phyloP scores from a whole-genome alignment of 2,797 vertebrate species.

The Artibeus jamaicensis region DNA sequence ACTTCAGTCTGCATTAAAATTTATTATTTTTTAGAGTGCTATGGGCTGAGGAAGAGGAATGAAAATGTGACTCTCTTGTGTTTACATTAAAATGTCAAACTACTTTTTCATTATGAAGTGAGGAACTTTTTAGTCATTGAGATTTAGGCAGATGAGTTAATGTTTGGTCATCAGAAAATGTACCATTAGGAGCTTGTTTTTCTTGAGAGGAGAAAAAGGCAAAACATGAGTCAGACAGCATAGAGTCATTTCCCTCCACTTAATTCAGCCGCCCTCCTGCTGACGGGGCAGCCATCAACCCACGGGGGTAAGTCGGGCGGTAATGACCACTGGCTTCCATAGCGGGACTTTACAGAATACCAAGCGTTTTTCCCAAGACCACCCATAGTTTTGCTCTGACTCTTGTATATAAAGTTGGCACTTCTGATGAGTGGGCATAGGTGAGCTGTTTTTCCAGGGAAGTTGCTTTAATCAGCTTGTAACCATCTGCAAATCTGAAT shows the following conservation, averaged over 20 bases:
- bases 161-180: slow-evolving; percentile 67
- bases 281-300: neutral
- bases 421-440: neutral
- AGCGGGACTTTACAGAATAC: neutral
- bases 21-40: neutral
- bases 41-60: slow-evolving; percentile 18
- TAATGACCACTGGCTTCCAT: neutral
- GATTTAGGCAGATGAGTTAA: slow-evolving; percentile 59
- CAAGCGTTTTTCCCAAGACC: neutral
- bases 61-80: slow-evolving; percentile 6
- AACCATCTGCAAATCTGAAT: neutral
- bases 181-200: slow-evolving; percentile 50
- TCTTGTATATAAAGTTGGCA: neutral
- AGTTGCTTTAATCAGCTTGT: neutral
- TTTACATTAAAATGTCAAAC: slow-evolving; percentile 51
- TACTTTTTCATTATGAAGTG: neutral
- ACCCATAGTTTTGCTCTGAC: neutral
- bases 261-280: neutral
- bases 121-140: slow-evolving; percentile 58
- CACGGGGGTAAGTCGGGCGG: neutral
- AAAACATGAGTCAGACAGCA: slow-evolving; percentile 61
- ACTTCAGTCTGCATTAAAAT: slow-evolving; percentile 5
- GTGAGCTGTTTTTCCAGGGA: neutral
- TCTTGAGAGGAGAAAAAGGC: slow-evolving; percentile 55
- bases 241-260: slow-evolving; percentile 27